Evolutionary conservation across 2,797 vertebrate genomes (phyloP), one percentile per base, ranked within the genome.

Genomic region (Oophaga sylvatica): DNA sequence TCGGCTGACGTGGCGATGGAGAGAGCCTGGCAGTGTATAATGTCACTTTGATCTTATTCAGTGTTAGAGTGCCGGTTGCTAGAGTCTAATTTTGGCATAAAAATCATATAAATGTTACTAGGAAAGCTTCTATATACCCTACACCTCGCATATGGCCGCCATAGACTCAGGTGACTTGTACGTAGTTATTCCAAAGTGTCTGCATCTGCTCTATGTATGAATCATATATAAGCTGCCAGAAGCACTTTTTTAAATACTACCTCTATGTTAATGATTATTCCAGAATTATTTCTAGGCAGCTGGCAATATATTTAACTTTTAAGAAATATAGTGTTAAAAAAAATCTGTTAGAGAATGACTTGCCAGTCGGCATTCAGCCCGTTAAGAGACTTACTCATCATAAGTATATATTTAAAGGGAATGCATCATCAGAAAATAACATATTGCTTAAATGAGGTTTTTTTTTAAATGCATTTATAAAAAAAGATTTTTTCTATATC

Each of bases 211-310:
- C 41, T 48, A 48, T 75, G 35, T 11, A 75, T 20, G 17, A 75
- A 75, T 15, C 15, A 70, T 13, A n/a, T 22, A 48, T 22, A 53
- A 48, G 71, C 71, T 75, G 71, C 71, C 71, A 75, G 71, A 22
- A 75, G 71, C 71, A 41, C 41, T 80, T 31, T 29, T 75, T 41
- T 41, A 5, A 81, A 81, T 81, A 81, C 80, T 81, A 62, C 41
- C 48, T 56, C 22, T 29, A 13, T 17, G 19, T 80, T 35, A 80
- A 41, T 60, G 26, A 35, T 80, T 20, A 80, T 35, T 80, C 29
- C 16, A 62, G 75, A 56, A n/a, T 62, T 60, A 80, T 62, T 41
- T 80, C 11, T 20, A 60, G 31, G 59, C 59, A 80, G 19, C 20
- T 81, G 80, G 9, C 41, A 29, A 81, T 3, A 26, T 67, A 81